phyloP scores from a whole-genome alignment of 2,113 vertebrate genomes.

The Gasterosteus nipponicus region DNA sequence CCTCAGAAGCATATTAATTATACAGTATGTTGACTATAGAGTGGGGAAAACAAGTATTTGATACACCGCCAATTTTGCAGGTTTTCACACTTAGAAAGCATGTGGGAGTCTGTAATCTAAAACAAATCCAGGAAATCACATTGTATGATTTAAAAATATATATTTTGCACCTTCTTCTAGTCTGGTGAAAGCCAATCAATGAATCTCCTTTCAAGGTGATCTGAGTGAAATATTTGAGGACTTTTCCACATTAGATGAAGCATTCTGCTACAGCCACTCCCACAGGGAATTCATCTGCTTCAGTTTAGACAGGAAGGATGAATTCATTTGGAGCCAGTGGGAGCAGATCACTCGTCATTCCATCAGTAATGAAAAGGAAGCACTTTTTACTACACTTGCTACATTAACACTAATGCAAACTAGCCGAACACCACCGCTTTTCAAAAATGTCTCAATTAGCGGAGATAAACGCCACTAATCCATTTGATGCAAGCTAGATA shows the following conservation, averaged over 20 bases:
- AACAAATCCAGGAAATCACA: no score
- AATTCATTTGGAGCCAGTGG: conserved; percentile 39
- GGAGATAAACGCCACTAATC: neutral
- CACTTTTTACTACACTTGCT: conserved; percentile 25
- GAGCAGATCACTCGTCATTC: conserved; percentile 47
- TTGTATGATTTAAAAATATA: no score
- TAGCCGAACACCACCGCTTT: neutral
- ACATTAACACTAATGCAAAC: conserved; percentile 21
- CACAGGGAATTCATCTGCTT: conserved; percentile 33
- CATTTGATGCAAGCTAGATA: neutral
- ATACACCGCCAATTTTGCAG: no score
- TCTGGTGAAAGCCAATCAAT: conserved; percentile 33
- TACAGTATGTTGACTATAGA: neutral
- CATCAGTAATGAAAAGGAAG: conserved; percentile 33
- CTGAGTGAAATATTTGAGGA: conserved; percentile 39
- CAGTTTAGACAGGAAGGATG: conserved; percentile 44
- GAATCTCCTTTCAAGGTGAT: conserved; percentile 53
- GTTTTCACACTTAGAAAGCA: no score
- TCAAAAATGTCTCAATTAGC: conserved; percentile 8
- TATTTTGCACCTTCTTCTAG: conserved; percentile 6
- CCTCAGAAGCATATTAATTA: neutral
- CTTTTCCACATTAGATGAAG: conserved; percentile 53
- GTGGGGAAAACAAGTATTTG: no score
- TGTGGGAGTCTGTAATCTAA: no score
- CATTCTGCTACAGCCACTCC: conserved; percentile 34